phyloP scores from a whole-genome alignment of 2,797 vertebrate genomes.

The Gymnothorax reevesii region DNA sequence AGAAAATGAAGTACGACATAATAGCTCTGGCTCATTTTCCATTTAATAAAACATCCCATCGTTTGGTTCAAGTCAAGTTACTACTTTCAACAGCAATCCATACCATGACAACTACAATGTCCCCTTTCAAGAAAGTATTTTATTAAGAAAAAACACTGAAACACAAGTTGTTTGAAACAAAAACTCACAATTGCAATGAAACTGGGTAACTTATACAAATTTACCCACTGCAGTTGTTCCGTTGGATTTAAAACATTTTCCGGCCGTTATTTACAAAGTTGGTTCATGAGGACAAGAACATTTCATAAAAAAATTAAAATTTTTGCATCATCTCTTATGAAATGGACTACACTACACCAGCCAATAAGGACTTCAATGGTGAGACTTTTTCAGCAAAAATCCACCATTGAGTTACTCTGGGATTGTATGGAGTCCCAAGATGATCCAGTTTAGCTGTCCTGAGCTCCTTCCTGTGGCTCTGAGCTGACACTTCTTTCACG shows the following conservation, averaged over 20 bases:
- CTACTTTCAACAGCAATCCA: not conserved
- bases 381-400: conserved; percentile 75
- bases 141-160: conserved; percentile 73
- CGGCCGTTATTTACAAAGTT: conserved; percentile 87
- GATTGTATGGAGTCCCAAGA: conserved; percentile 67
- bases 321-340: conserved; percentile 51
- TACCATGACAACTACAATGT: not conserved
- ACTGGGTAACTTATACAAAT: conserved; percentile 85
- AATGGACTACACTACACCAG: conserved; percentile 62
- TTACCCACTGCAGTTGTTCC: conserved; percentile 80
- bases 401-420: conserved; percentile 73
- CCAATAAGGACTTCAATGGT: conserved; percentile 79
- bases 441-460: conserved; percentile 75
- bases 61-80: not conserved
- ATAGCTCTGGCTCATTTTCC: not conserved
- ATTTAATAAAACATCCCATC: not conserved
- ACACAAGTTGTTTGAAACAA: conserved; percentile 68
- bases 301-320: conserved; percentile 69
- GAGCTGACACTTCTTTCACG: conserved; percentile 81
- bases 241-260: conserved; percentile 90
- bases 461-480: conserved; percentile 77
- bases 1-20: not conserved
- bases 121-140: conserved; percentile 68
- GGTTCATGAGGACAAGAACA: conserved; percentile 78
- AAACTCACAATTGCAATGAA: conserved; percentile 80